Evolutionary conservation across 2,888 invertebrate genomes (phyloP), one percentile per base, ranked within the genome.

Genomic region (Napeogenes sylphis): DNA sequence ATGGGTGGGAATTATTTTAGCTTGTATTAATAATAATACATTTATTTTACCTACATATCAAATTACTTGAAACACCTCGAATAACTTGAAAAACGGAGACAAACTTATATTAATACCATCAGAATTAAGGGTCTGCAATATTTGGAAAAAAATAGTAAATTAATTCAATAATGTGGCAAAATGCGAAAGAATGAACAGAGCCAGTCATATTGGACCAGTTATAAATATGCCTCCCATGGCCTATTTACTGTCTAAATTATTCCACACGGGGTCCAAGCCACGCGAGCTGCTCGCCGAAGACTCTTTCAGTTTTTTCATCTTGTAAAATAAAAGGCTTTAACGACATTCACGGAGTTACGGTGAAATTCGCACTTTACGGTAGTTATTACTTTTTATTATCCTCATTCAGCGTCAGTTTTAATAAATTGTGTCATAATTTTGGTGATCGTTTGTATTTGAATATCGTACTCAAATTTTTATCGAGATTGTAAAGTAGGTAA

Each of bases 171-270:
- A 38, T 12, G 45, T 10, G 14, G 33, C 51, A n/a, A 35, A 4
- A 45, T 30, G 56, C 45, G 45, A 58, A 58, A 38, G 13, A 56
- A 58, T 38, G 57, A 61, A 57, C 55, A 45, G 55, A 56, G 45
- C 35, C 55, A 60, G 55, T 51, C 58, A 60, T 55, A 59, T 55
- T 58, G 45, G 45, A 61, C 54, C 42, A 53, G 53, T 47, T 58
- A 57, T 55, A 46, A 46, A 61, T 61, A 61, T 57, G 47, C 59
- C 62, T 59, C 63, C 45, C 38, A 57, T 42, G 58, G 58, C 63
- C 65, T 58, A 56, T 60, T 63, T 58, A 45, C 60, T 10, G 45
- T n/a, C 57, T 55, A 62, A 59, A 60, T 51, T 55, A 59, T 65
- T 45, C 56, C 53, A 45, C 21, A 54, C n/a, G 32, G 13, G 45